Base-by-base conservation (phyloP, 2,888 invertebrate species). In the Orthosia gothica region DNA sequence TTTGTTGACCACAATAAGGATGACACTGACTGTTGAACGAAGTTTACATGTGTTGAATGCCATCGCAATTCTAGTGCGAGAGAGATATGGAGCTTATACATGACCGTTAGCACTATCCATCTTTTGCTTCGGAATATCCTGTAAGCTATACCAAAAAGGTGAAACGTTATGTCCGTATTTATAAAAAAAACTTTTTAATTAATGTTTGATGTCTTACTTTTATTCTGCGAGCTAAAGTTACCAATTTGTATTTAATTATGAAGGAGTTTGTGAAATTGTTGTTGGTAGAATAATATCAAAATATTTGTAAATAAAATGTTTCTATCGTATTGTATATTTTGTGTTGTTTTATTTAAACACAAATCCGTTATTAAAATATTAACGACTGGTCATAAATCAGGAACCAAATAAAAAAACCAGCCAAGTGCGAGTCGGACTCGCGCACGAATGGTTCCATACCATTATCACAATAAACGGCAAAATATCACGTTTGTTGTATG, bases 221-320 rank as follows among this genome's bases (percentile, higher is more conserved):
- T 26, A 5, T 11, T 20, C 11, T 32, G 1, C 1, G 16, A 71
- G 13, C 1, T 57, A n/a, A 32, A n/a, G 15, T 57, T 40, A 15
- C 32, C 13, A 45, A 23, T 32, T 26, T 20, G 18, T 49, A 40
- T 18, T 4, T 20, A 15, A 49, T 18, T 18, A 9, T 54, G 16
- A 55, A 26, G 26, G 9, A 12, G 0, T 0, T 55, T 23, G 15
- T 32, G 3, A 50, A 18, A 20, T n/a, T 18, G 1, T n/a, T 32
- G 20, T 32, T 7, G 15, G 1, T 20, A 3, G 5, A 32, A 45
- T 9, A 50, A n/a, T 23, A 13, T 12, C 20, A 50, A 20, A 18
- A 23, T 40, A 2, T 49, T 75, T 55, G 2, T 62, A 16, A 74
- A 75, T 74, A 40, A 50, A 75, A 50, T 13, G 0, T 13, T 15